Evolutionary conservation across 1,140 invertebrate genomes (phyloP), one percentile per base, ranked within the genome.

Genomic region (Elysia chlorotica): DNA sequence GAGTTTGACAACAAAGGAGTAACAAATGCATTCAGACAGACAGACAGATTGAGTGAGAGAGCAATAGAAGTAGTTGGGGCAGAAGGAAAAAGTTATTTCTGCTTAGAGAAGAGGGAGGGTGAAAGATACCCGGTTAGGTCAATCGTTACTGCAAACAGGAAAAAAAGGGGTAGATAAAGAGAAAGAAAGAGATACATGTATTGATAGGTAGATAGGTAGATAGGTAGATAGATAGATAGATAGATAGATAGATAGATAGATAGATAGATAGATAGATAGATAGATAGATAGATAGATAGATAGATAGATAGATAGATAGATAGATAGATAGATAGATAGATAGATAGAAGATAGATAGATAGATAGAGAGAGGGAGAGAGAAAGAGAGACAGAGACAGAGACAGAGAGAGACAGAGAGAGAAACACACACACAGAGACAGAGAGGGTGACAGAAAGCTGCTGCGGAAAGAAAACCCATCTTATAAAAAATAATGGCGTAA

Each of bases 231-330:
- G 31, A 68, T 21, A 38, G 33, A 66, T 17, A 66, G 33, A 38
- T 4, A 41, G 33, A 38, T 4, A 41, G 23, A 38, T 4, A 23
- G 23, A 66, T 6, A 37, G 33, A 66, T 2, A 41, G 33, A 23
- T 31, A 23, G 37, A 37, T 31, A 37, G 65, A 37, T 31, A 37
- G 65, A 37, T 31, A 37, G 3, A 17, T 31, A 17, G 33, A 37
- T 17, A 41, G 37, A 41, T 19, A 41, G 37, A 37, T 19, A 66
- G 33, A 66, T 33, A 66, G 65, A 66, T 3, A n/a, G 4, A 37
- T 17, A 25, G 65, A 41, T 33, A 66, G 65, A 66, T n/a, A 66
- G 65, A 41, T 33, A 66, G 65, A 66, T n/a, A 66, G n/a, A 41
- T 14, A 66, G 37, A 37, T 23, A 31, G 65, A n/a, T n/a, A 31